phyloP scores from a whole-genome alignment of 2,797 vertebrate genomes.

The Kryptopterus vitreolus region DNA sequence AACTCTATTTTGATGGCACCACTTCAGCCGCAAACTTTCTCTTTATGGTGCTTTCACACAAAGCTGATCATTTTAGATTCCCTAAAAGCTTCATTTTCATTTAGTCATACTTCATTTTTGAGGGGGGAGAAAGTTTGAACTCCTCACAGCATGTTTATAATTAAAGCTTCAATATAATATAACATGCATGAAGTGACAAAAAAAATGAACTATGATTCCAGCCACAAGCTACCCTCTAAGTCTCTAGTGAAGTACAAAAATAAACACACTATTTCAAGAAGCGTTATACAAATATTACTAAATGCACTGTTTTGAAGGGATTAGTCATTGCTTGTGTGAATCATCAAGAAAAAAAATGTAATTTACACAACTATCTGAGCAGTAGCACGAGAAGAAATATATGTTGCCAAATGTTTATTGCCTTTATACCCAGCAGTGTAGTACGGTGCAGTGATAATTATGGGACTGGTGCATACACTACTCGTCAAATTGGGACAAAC shows the following conservation, averaged over 20 bases:
- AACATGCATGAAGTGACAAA: not conserved
- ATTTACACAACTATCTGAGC: not conserved
- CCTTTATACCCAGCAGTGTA: not conserved
- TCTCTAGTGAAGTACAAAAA: not conserved
- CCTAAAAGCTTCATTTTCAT: too few relatives aligned
- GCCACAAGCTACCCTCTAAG: not conserved
- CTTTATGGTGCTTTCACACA: not conserved
- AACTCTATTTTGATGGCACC: not conserved
- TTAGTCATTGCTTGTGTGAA: constrained; percentile 6
- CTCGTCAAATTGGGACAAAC: not conserved
- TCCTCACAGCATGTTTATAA: not conserved
- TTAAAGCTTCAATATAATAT: not conserved
- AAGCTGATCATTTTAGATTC: not conserved
- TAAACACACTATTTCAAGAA: not conserved
- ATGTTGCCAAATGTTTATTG: too few relatives aligned
- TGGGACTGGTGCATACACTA: not conserved
- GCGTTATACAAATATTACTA: not conserved
- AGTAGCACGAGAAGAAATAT: too few relatives aligned
- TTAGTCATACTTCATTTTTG: too few relatives aligned
- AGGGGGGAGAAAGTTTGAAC: too few relatives aligned
- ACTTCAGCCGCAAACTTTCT: not conserved
- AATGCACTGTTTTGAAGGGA: not conserved
- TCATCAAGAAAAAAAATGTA: not conserved
- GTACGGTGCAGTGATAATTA: not conserved
- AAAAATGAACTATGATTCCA: not conserved